Evolutionary conservation across 1,140 invertebrate species (phyloP).

Genomic region (Pogonomyrmex californicus): DNA sequence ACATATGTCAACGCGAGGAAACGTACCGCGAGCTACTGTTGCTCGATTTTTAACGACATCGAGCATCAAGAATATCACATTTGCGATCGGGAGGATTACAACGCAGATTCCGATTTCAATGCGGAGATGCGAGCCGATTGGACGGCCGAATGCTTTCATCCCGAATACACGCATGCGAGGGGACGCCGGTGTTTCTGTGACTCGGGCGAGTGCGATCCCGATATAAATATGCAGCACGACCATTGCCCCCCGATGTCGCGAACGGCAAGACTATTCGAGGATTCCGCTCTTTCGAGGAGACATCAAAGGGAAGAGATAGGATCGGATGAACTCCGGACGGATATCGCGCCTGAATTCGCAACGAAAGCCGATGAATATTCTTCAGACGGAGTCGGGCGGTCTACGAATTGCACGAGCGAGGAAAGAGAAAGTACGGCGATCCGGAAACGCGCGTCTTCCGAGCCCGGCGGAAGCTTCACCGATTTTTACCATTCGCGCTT

Average conservation of each 20-base stretch:
- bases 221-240: conserved; percentile 48
- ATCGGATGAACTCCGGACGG: neutral
- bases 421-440: neutral
- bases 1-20: neutral
- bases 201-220: neutral
- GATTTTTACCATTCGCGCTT: conserved; percentile 28
- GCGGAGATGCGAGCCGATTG: conserved; percentile 44
- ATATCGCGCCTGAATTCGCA: conserved; percentile 38
- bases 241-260: neutral
- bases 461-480: conserved; percentile 15
- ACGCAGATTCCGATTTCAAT: conserved; percentile 9
- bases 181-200: conserved; percentile 29
- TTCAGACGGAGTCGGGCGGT: too few relatives aligned
- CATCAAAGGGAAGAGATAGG: conserved; percentile 34
- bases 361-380: conserved; percentile 38
- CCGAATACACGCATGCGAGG: neutral
- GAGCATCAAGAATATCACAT: conserved; percentile 34
- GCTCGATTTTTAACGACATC: conserved; percentile 34
- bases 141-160: conserved; percentile 19
- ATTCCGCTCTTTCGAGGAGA: neutral
- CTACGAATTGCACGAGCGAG: neutral
- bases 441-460: conserved; percentile 52
- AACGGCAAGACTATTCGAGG: neutral
- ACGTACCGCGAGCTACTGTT: neutral
- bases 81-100: conserved; percentile 41